Conservation (phyloP, 1,140 invertebrate species). For the Vanessa atalanta region DNA sequence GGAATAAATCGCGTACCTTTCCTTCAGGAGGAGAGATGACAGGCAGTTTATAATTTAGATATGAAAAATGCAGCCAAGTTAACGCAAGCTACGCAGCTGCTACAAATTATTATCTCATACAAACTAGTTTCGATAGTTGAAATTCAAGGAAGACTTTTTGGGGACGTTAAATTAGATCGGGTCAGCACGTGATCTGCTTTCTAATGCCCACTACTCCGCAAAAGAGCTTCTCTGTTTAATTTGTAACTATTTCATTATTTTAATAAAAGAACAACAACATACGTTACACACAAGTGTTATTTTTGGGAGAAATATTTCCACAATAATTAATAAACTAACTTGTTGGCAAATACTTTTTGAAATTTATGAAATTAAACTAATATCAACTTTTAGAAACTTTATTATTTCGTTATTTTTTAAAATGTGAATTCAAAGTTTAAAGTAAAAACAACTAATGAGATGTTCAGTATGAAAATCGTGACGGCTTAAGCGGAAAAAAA, state of each 20-base stretch:
- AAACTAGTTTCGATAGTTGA: slow-evolving; percentile 60
- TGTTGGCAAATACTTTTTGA: too few relatives aligned
- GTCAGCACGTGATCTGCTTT: slow-evolving; percentile 60
- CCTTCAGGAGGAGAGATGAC: not conserved
- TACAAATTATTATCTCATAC: slow-evolving; percentile 44
- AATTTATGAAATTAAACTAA: too few relatives aligned
- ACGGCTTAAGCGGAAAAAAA: too few relatives aligned
- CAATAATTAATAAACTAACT: too few relatives aligned
- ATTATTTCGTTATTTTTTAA: too few relatives aligned
- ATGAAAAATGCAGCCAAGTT: not conserved
- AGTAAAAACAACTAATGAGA: too few relatives aligned
- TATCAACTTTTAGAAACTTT: too few relatives aligned
- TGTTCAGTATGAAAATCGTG: too few relatives aligned
- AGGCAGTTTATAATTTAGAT: not conserved
- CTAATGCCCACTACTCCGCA: slow-evolving; percentile 40
- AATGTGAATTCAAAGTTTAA: too few relatives aligned
- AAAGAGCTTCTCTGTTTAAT: slow-evolving; percentile 20
- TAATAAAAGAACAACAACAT: slow-evolving; percentile 8
- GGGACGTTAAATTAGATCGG: slow-evolving; percentile 67
- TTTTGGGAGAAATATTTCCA: too few relatives aligned
- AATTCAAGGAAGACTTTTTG: slow-evolving; percentile 62
- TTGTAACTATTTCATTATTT: not conserved
- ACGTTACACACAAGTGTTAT: not conserved
- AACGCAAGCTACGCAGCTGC: slow-evolving; percentile 33
- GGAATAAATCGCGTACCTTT: not conserved